Conservation (phyloP, 2,888 invertebrate genomes). For the Blastobasis adustella region DNA sequence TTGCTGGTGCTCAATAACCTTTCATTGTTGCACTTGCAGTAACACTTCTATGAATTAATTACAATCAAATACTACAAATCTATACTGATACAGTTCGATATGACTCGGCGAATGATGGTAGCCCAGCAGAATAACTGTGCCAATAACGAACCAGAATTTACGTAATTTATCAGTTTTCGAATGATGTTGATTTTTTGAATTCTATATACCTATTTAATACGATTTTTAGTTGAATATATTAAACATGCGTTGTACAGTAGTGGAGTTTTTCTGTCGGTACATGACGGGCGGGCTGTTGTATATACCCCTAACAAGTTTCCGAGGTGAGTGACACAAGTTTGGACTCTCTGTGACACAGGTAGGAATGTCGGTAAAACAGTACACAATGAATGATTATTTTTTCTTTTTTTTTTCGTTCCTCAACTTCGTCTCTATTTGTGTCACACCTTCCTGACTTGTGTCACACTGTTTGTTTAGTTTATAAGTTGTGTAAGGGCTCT, state of each 20-base stretch:
- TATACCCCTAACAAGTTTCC: constrained; percentile 11
- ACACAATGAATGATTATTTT: constrained; percentile 8
- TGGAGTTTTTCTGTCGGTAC: constrained; percentile 20
- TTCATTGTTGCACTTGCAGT: no score
- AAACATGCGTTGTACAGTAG: constrained; percentile 17
- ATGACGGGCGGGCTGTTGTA: constrained; percentile 23
- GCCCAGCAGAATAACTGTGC: no score
- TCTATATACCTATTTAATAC: constrained; percentile 10
- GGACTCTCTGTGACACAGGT: constrained; percentile 72
- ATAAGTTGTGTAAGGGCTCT: constrained; percentile 10
- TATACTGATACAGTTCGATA: no score
- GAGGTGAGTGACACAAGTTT: constrained; percentile 75
- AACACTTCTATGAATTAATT: no score
- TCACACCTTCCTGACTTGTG: constrained; percentile 76
- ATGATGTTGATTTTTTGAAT: constrained; percentile 12
- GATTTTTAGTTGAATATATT: constrained; percentile 20
- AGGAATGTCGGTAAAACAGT: constrained; percentile 27
- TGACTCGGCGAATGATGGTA: no score
- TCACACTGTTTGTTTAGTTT: constrained; percentile 47
- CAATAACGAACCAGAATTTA: no score
- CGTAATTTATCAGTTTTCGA: no score
- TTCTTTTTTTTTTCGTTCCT: constrained; percentile 14
- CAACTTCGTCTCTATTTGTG: constrained; percentile 40
- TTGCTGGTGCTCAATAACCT: no score
- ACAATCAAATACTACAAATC: no score